A percentile compares a stretch with the other conserved stretches of the same genome.
These are phyloP conservation scores for Adineta ricciae DNA, from an alignment of 2,888 invertebrate genomes.

Conservation along the genomic window DNA sequence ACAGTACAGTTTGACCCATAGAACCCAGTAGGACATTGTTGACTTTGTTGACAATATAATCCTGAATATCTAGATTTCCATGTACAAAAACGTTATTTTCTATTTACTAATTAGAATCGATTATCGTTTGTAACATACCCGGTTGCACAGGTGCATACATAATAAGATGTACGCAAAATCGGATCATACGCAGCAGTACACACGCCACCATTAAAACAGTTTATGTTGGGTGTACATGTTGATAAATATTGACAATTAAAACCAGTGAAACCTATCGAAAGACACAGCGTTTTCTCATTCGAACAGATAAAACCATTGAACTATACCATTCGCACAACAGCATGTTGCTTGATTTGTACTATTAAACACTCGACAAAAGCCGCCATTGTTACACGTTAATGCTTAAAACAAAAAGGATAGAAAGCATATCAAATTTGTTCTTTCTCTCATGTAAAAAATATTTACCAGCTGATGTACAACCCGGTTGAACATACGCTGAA, in stretches of 20 bases:
- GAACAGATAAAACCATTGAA: too few species aligned
- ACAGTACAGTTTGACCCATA: conserved; percentile 26
- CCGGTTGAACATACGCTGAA: not conserved
- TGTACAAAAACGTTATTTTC: too few species aligned
- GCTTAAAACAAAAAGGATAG: not conserved
- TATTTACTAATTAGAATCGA: too few species aligned
- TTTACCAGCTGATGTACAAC: not conserved
- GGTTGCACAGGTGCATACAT: conserved; percentile 19
- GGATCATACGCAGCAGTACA: not conserved
- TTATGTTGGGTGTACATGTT: conserved; percentile 2
- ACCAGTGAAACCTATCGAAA: not conserved
- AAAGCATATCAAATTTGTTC: not conserved
- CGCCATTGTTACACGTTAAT: not conserved
- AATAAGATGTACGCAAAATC: not conserved
- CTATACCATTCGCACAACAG: conserved; percentile 30
- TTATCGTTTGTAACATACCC: conserved; percentile 15
- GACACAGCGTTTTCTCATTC: too few species aligned
- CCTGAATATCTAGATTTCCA: not conserved
- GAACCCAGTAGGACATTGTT: conserved; percentile 20
- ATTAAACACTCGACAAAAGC: not conserved
- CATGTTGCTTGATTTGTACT: conserved; percentile 24
- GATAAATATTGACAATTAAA: not conserved
- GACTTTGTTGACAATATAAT: not conserved
- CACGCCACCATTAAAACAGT: conserved; percentile 26
- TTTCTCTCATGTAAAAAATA: not conserved